Conservation (phyloP, 2,888 invertebrate genomes). For the Dasysyrphus albostriatus region DNA sequence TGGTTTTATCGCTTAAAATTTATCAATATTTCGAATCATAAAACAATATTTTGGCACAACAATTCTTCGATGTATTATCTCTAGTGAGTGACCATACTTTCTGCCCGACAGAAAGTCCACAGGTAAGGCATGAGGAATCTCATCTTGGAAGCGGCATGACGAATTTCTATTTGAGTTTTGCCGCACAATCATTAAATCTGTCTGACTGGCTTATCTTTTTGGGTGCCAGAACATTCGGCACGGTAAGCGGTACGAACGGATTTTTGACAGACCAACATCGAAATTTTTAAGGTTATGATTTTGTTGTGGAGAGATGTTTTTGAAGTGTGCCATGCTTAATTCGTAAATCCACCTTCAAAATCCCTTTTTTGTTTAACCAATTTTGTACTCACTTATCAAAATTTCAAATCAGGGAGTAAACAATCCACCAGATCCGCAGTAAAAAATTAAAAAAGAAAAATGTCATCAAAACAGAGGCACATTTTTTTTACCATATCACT, state of each 20-base stretch:
- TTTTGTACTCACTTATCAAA: constrained; percentile 1
- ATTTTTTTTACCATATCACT: constrained; percentile 34
- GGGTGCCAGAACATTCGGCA: constrained; percentile 73
- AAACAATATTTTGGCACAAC: constrained; percentile 73
- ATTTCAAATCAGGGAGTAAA: background rate
- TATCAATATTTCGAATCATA: constrained; percentile 71
- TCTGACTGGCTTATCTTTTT: constrained; percentile 70
- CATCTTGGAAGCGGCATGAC: constrained; percentile 60
- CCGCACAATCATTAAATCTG: constrained; percentile 75
- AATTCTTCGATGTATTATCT: background rate
- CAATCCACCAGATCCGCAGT: background rate
- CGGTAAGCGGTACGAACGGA: constrained; percentile 48
- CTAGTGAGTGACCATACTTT: constrained; percentile 54
- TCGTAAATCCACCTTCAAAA: constrained; percentile 10
- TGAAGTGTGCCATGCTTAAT: constrained; percentile 64
- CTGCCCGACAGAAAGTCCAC: constrained; percentile 41
- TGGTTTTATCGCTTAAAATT: constrained; percentile 63
- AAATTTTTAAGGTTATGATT: background rate
- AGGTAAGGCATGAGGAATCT: constrained; percentile 52
- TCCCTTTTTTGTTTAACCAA: background rate
- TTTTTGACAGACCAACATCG: constrained; percentile 4
- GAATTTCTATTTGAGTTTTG: constrained; percentile 74
- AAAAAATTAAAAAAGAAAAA: constrained; percentile 23
- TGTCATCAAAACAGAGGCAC: constrained; percentile 48
- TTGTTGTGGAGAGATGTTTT: constrained; percentile 20